A percentile compares a stretch with the other conserved stretches of the same genome.
phyloP scores from a whole-genome alignment of 2,113 vertebrate genomes.

The Ascaphus truei region DNA sequence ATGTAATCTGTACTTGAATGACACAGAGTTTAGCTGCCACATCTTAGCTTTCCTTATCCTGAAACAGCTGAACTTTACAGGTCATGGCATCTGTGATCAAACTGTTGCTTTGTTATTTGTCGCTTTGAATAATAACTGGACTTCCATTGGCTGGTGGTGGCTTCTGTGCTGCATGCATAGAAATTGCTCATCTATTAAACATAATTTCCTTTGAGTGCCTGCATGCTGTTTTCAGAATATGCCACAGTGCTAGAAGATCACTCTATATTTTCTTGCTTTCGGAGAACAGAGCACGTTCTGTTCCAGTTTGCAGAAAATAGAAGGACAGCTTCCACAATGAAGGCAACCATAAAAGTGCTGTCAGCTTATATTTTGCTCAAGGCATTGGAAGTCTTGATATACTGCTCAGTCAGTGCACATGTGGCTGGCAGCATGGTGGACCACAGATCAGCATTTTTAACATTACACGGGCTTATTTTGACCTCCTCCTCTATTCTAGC shows the following conservation, averaged over 20 bases:
- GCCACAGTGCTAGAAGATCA: not conserved
- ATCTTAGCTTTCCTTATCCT: not conserved
- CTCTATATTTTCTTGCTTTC: not conserved
- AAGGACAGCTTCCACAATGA: not conserved
- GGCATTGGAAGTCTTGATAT: conserved; percentile 1
- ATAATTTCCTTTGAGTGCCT: not conserved
- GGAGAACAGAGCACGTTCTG: not conserved
- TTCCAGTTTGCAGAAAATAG: not conserved
- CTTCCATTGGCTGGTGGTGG: not conserved
- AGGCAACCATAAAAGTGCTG: not conserved
- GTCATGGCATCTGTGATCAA: not conserved
- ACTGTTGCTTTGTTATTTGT: not conserved
- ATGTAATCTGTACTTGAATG: not conserved
- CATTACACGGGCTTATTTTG: not conserved
- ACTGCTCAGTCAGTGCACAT: not conserved
- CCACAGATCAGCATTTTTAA: conserved; percentile 14
- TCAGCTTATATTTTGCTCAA: conserved; percentile 8
- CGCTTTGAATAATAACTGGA: too few relatives aligned
- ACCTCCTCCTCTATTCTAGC: not conserved
- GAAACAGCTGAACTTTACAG: not conserved
- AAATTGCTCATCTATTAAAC: not conserved
- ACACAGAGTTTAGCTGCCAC: not conserved
- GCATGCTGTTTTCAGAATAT: not conserved
- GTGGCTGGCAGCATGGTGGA: not conserved
- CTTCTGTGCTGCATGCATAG: not conserved